Evolutionary conservation across 2,888 invertebrate species (phyloP), one percentile per base, ranked within the genome.

Genomic region (Tenthredo scrophulariae): DNA sequence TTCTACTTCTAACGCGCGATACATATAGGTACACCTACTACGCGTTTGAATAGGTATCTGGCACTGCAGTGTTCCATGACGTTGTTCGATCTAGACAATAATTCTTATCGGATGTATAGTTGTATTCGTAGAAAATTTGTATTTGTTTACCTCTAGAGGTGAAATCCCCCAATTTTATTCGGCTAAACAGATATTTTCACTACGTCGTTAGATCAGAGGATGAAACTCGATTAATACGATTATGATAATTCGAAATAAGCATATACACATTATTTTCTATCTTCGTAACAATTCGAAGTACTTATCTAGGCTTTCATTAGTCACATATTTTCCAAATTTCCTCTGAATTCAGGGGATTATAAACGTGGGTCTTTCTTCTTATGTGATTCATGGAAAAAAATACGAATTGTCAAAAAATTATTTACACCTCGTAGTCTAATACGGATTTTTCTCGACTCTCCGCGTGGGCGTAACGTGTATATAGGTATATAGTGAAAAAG

Each of bases 71-170:
- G 9, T 72, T 70, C 13, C 18, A 7, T 70, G 37, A 7, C 70
- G 37, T 37, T 15, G 7, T 18, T 7, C 40, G 15, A 26, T 18
- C 4, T 15, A 70, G n/a, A 70, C 37, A 70, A 70, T 70, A 70
- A 70, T 37, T 70, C 70, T 70, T 37, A 70, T 70, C 70, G 70
- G 70, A 70, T 18, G 33, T n/a, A 37, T 22, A 58, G 46, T 13
- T 46, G 22, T 70, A 29, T 37, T 37, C 33, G 37, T 33, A 70
- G 37, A 70, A 70, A 70, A 70, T 70, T 54, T 33, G 37, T 18
- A 18, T 5, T 70, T 70, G 37, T 70, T 70, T 70, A n/a, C 37
- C 1, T n/a, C 7, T 10, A 37, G n/a, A 37, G 6, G 18, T 70
- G n/a, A 37, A n/a, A 70, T 15, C 33, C 37, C 70, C 5, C 15